Evolutionary conservation across 2,113 vertebrate genomes (phyloP), one percentile per base, ranked within the genome.

Genomic region (Dryoscopus gambensis): DNA sequence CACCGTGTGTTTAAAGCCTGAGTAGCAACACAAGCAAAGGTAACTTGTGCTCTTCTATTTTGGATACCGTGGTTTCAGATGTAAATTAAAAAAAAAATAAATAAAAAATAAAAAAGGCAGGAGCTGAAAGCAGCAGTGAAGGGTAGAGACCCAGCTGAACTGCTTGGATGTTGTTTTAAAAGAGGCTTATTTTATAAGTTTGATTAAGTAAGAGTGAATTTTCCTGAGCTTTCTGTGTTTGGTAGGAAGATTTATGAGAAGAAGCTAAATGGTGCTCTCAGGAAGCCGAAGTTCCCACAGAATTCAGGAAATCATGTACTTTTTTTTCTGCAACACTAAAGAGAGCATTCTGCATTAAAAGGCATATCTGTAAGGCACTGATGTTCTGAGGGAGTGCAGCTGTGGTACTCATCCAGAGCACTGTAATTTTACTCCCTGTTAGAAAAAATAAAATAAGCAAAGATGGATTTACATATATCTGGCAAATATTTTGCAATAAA

Each of bases 171-270:
- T 84, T 96, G 87, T 85, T 95, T 93, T 28, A 16, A 69, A 81
- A 88, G 84, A 56, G 21, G 27, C 42, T 79, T 81, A 39, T 74
- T 56, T 95, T 90, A 89, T 55, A 77, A 50, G 23, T 95, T 97
- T 95, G 94, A 94, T 94, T 88, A 91, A 97, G 85, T 75, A 69
- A 95, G 86, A 95, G 89, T 81, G 77, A 93, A 70, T 96, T 97
- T 95, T 93, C 64, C 69, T 74, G 90, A 70, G 59, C 56, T 95
- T 94, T 92, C 84, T 96, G 47, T 31, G 8, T 94, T 95, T 86
- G 44, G 44, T 70, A 81, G 67, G 63, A 96, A 98, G 96, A 98
- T 98, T 98, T 98, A 98, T 97, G 94, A 89, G 69, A 95, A 53
- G 76, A 79, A 97, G 81, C 73, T 90, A 73, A 97, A 90, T 71